Conservation (phyloP, 2,797 vertebrate genomes). For the Clarias fuscus region DNA sequence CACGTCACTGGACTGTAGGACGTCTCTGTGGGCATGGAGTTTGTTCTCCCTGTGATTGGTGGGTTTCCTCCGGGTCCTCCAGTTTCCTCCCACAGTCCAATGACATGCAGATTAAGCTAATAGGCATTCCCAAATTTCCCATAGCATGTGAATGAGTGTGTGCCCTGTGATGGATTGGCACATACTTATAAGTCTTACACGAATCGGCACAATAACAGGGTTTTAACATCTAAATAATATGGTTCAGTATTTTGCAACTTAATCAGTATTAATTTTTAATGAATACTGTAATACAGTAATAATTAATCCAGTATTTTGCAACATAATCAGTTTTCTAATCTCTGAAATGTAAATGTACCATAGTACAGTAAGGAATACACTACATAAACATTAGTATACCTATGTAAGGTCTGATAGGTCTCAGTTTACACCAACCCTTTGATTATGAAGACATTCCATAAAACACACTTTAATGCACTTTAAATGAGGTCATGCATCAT, state of each 20-base stretch:
- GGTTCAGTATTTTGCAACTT: not conserved
- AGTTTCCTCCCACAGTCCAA: too few species aligned
- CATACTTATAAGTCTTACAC: not conserved
- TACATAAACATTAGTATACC: not conserved
- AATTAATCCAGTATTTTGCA: not conserved
- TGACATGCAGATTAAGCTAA: too few species aligned
- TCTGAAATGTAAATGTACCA: not conserved
- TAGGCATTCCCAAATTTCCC: too few species aligned
- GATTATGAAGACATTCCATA: not conserved
- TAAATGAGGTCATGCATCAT: not conserved
- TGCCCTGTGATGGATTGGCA: too few species aligned
- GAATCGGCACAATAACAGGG: not conserved
- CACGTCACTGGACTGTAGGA: too few species aligned
- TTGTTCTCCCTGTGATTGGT: too few species aligned
- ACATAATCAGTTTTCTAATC: not conserved
- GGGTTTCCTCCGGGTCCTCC: too few species aligned
- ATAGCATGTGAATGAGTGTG: too few species aligned
- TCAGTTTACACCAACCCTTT: not conserved
- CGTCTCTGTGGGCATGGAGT: too few species aligned
- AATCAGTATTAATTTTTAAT: not conserved
- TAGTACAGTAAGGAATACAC: not conserved
- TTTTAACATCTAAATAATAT: not conserved
- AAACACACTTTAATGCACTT: not conserved
- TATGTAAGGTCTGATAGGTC: not conserved
- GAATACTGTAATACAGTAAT: too few species aligned